Evolutionary conservation across 2,888 invertebrate species (phyloP).

Genomic region (Hyposoter didymator): DNA sequence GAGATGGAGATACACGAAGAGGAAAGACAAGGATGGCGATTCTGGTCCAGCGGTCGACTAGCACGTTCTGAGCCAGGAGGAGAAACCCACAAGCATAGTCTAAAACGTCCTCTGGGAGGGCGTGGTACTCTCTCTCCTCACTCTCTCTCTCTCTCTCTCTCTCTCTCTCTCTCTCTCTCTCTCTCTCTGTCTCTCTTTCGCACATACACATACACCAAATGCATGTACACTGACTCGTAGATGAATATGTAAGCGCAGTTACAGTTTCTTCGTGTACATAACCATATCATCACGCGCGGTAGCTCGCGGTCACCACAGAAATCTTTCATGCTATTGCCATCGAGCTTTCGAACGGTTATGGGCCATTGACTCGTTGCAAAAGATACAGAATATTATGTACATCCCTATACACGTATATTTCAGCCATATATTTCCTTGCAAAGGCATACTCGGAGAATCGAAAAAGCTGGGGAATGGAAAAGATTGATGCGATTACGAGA

Average conservation of each 20-base stretch:
- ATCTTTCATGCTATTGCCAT: constrained; percentile 54
- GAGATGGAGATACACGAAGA: constrained; percentile 15
- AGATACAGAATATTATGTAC: constrained; percentile 53
- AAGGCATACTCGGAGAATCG: constrained; percentile 31
- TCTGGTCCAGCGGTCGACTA: constrained; percentile 37
- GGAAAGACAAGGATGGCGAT: constrained; percentile 4
- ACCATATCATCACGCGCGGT: constrained; percentile 23
- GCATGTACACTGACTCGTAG: neutral
- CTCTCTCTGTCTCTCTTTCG: neutral
- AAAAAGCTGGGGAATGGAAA: constrained; percentile 39
- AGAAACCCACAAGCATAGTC: constrained; percentile 48
- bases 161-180: neutral
- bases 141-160: neutral
- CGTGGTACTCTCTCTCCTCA: constrained; percentile 51
- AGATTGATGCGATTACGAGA: constrained; percentile 64
- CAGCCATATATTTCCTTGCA: neutral
- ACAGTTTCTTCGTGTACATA: constrained; percentile 29
- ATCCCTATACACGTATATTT: neutral
- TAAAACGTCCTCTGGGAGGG: constrained; percentile 63
- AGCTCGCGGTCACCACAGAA: constrained; percentile 64
- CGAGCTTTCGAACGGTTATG: constrained; percentile 61
- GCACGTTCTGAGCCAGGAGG: constrained; percentile 40
- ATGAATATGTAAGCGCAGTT: constrained; percentile 32
- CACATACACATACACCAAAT: neutral
- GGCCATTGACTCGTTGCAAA: constrained; percentile 61